Base-by-base conservation (phyloP, 2,888 invertebrate genomes). In the Noctua pronuba region DNA sequence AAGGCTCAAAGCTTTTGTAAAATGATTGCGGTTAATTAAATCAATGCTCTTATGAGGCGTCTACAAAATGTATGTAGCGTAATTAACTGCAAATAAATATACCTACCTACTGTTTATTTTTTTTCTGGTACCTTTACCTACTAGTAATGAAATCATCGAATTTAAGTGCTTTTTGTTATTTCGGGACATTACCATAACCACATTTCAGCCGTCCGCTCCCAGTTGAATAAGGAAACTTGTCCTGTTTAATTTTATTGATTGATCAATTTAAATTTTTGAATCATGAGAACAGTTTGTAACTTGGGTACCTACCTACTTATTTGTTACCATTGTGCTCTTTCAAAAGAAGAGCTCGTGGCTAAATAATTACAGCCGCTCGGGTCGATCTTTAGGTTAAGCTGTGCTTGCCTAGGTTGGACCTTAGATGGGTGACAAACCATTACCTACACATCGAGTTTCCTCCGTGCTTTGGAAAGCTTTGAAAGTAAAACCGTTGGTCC, bases 161-260 rank as follows among this genome's bases (percentile, higher is more conserved):
- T 60, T 31, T 11, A n/a, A 49, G 16, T 35, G 38, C 16, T 44
- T 58, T 77, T 77, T 55, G 55, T 35, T 44, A 65, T 49, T 49
- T 44, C 2, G 3, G 8, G 21, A n/a, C 16, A 28, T 60, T 41
- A 60, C 28, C 64, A 46, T 24, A 55, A 46, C 52, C 28, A 24
- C 31, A 70, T 52, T 68, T 68, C 52, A 77, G 49, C 28, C 16
- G 24, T 24, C 44, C 41, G 31, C 35, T 62, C n/a, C 38, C 18
- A 24, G 18, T 38, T 49, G 0, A 28, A 28, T 31, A 77, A 21
- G 68, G 46, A 77, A 77, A 77, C 77, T 49, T 60, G n/a, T 4
- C 46, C 24, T 38, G 46, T 66, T 76, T 28, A 38, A 46, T 46
- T 66, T 55, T 28, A 58, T 66, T 38, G 44, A 65, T 38, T 21